phyloP scores from a whole-genome alignment of 2,888 invertebrate species.

The Ophion obscuratus region DNA sequence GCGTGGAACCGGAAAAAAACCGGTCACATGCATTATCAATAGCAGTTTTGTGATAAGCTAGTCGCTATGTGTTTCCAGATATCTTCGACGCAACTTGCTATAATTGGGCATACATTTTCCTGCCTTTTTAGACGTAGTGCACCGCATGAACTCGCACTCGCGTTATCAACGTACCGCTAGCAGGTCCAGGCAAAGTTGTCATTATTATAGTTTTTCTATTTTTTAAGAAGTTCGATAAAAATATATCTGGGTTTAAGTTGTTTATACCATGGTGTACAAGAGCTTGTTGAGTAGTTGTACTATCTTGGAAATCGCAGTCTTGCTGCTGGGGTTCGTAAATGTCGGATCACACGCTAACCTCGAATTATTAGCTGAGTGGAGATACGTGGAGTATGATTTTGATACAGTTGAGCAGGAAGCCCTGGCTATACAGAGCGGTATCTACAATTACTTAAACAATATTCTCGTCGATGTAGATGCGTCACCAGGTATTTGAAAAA shows the following conservation, averaged over 20 bases:
- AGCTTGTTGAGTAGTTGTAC: background rate
- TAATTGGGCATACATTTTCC: constrained; percentile 2
- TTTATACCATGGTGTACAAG: background rate
- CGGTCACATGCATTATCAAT: background rate
- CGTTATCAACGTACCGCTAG: background rate
- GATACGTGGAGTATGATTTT: constrained; percentile 25
- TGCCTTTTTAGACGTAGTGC: background rate
- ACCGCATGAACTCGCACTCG: background rate
- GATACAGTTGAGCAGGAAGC: background rate
- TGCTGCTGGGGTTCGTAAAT: background rate
- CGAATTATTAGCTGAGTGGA: background rate
- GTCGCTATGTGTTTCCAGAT: background rate
- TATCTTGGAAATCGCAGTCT: background rate
- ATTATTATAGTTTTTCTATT: background rate
- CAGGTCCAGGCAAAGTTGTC: background rate
- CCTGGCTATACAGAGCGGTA: background rate
- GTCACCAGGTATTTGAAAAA: constrained; percentile 16
- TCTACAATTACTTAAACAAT: background rate
- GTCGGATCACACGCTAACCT: constrained; percentile 3
- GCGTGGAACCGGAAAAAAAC: background rate
- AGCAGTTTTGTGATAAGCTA: constrained; percentile 21
- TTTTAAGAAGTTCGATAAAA: no score
- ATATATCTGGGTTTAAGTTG: no score
- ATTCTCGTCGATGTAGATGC: constrained; percentile 29
- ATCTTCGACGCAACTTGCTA: background rate